phyloP scores from a whole-genome alignment of 2,888 invertebrate genomes.

The Stramonita haemastoma region DNA sequence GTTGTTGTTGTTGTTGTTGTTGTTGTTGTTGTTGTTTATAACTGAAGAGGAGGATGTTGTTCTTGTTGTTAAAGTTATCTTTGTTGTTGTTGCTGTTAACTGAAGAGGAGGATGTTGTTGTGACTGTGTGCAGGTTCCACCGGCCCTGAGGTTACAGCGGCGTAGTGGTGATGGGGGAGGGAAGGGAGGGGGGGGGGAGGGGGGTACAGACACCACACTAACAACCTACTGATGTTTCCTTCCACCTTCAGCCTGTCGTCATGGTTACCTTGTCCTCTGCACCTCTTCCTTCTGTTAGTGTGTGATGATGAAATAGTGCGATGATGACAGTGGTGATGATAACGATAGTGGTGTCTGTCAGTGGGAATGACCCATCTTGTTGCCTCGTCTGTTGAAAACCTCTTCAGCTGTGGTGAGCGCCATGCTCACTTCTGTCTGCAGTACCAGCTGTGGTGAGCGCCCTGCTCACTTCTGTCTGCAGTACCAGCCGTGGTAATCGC shows the following conservation, averaged over 20 bases:
- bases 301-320: not conserved
- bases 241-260: not conserved
- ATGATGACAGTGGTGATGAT: no score
- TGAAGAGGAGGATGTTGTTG: not conserved
- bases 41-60: not conserved
- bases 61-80: not conserved
- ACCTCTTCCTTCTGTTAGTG: not conserved
- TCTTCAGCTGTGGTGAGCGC: no score
- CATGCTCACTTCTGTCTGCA: not conserved
- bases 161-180: slow-evolving; percentile 42
- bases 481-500: not conserved
- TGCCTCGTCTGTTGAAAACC: not conserved
- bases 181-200: not conserved
- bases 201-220: not conserved
- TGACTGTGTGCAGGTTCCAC: slow-evolving; percentile 50
- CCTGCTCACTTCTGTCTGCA: slow-evolving; percentile 2
- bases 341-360: no score
- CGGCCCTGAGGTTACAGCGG: slow-evolving; percentile 55
- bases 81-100: not conserved
- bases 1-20: no score
- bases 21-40: not conserved
- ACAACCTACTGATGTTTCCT: not conserved
- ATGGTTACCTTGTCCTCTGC: not conserved
- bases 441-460: not conserved
- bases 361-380: no score